Conservation (phyloP, 2,797 vertebrate species). For the Chelon labrosus region DNA sequence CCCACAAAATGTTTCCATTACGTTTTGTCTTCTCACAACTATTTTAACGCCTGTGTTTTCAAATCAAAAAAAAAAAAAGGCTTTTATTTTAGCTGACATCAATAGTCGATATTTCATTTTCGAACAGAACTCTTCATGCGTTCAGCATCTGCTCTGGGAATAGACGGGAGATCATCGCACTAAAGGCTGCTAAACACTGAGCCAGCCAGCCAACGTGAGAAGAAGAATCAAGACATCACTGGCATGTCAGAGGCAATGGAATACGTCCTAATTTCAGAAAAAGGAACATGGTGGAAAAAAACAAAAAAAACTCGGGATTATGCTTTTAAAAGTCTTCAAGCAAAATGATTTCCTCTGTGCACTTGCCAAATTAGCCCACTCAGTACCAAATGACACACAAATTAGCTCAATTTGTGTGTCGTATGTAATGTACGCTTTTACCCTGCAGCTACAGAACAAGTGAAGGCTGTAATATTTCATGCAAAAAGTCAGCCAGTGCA, state of each 20-base stretch:
- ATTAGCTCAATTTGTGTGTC: conserved; percentile 45
- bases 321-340: conserved; percentile 41
- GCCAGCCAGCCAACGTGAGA: conserved; percentile 10
- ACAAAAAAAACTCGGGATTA: conserved; percentile 1
- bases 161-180: not conserved
- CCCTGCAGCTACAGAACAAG: conserved; percentile 39
- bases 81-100: not conserved
- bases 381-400: conserved; percentile 42
- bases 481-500: not conserved
- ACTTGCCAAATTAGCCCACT: conserved; percentile 61
- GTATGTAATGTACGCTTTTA: conserved; percentile 37
- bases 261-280: conserved; percentile 39
- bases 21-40: too few species aligned
- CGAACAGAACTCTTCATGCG: not conserved
- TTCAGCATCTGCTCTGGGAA: conserved; percentile 3
- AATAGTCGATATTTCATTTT: not conserved
- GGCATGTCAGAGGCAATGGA: conserved; percentile 27
- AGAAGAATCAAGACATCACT: conserved; percentile 15
- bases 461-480: conserved; percentile 21
- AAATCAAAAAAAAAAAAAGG: not conserved
- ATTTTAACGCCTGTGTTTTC: not conserved
- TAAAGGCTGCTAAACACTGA: conserved; percentile 8
- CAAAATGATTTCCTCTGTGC: conserved; percentile 47
- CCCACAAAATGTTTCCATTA: not conserved
- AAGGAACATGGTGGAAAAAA: conserved; percentile 6